These are phyloP conservation scores for Trematocara zebra DNA, from an alignment of 2,113 vertebrate species.

Conservation along the genomic window DNA sequence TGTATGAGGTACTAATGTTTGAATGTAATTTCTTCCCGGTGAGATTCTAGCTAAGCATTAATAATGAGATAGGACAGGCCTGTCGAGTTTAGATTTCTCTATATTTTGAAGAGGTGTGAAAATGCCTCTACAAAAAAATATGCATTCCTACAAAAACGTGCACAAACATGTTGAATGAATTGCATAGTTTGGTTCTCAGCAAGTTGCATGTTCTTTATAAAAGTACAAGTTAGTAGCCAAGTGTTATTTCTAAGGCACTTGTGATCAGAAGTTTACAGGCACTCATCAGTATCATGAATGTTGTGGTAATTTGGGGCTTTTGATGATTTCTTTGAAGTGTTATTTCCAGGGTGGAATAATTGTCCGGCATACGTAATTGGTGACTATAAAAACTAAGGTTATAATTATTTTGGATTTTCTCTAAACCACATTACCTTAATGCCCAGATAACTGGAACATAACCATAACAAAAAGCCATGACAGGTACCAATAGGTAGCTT, in stretches of 20 bases:
- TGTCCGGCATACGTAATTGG: neutral
- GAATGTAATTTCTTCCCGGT: neutral
- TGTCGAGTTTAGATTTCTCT: neutral
- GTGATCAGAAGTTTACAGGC: neutral
- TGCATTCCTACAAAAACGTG: neutral
- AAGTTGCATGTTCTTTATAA: neutral
- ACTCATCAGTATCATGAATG: neutral
- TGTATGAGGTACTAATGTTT: neutral
- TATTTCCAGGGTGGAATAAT: neutral
- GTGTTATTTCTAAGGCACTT: neutral
- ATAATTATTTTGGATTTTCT: neutral
- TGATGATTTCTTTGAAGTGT: neutral
- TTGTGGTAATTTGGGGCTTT: neutral
- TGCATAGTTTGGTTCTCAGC: neutral
- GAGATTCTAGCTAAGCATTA: neutral
- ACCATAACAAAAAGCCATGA: neutral
- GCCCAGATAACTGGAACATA: neutral
- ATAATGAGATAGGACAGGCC: neutral
- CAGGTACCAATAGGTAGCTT: neutral
- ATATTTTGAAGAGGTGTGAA: neutral
- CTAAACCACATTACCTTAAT: neutral
- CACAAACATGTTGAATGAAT: neutral
- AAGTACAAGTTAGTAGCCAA: neutral
- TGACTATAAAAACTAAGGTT: neutral
- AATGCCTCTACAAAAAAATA: neutral